Conservation (phyloP, 2,797 vertebrate genomes). For the Platyrinchus mystaceus region DNA sequence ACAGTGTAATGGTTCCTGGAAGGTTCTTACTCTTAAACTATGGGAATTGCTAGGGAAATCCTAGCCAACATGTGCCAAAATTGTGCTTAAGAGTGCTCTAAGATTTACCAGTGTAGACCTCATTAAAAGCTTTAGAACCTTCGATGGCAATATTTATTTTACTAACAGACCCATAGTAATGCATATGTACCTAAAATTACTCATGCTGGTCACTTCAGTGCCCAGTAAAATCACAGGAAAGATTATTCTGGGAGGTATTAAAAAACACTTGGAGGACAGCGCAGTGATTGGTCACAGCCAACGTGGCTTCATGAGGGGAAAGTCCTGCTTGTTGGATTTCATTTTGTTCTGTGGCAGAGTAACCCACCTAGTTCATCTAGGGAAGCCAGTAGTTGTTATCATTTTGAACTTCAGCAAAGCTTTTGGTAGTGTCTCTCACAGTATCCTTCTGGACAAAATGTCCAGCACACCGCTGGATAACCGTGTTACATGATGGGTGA, state of each 20-base stretch:
- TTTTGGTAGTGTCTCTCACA: neutral
- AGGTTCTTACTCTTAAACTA: neutral
- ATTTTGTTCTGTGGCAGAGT: neutral
- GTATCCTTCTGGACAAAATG: neutral
- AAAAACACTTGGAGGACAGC: neutral
- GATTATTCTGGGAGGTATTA: neutral
- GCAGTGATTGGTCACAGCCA: neutral
- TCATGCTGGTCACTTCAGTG: neutral
- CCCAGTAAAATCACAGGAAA: neutral
- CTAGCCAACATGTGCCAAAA: neutral
- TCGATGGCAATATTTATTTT: neutral
- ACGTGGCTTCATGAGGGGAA: neutral
- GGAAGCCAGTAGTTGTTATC: neutral
- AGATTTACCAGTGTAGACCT: neutral
- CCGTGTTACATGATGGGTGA: rapidly evolving
- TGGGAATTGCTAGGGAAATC: neutral
- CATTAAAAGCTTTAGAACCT: neutral
- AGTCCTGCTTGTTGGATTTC: neutral
- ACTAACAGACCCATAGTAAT: neutral
- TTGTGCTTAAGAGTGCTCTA: neutral
- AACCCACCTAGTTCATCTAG: neutral
- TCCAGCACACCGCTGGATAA: neutral
- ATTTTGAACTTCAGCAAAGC: neutral
- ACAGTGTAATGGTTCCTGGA: neutral
- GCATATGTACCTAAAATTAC: neutral